A percentile compares a stretch with the other conserved stretches of the same genome.
phyloP scores from a whole-genome alignment of 1,140 invertebrate genomes.

The Centruroides sculpturatus region DNA sequence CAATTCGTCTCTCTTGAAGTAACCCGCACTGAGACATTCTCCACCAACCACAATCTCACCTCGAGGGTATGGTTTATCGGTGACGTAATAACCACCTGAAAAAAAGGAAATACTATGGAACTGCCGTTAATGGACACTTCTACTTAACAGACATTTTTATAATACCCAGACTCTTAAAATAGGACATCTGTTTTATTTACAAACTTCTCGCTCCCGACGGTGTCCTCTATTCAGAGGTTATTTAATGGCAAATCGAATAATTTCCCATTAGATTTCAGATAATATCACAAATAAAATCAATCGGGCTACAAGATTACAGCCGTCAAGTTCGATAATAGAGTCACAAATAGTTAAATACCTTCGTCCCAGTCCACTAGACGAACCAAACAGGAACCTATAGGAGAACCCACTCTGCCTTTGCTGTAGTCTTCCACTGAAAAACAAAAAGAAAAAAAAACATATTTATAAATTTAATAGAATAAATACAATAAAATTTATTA shows the following conservation, averaged over 20 bases:
- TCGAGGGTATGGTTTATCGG: slow-evolving; percentile 35
- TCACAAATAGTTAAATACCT: no score
- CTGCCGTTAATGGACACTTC: no score
- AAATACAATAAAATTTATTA: no score
- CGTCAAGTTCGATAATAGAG: neutral
- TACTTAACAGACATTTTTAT: no score
- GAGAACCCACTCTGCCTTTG: neutral
- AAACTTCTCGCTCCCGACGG: no score
- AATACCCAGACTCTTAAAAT: no score
- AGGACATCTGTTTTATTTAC: no score
- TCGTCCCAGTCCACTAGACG: neutral
- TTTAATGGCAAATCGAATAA: neutral
- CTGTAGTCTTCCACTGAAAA: no score
- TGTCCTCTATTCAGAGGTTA: no score
- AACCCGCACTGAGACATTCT: slow-evolving; percentile 37
- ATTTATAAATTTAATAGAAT: no score
- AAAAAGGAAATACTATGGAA: neutral
- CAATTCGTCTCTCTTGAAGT: slow-evolving; percentile 37
- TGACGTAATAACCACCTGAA: slow-evolving; percentile 33
- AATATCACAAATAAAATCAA: neutral
- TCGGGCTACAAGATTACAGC: neutral
- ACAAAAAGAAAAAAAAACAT: no score
- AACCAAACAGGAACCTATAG: neutral
- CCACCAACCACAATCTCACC: slow-evolving; percentile 42
- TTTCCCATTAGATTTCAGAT: neutral